A percentile compares a stretch with the other conserved stretches of the same genome.
These are phyloP conservation scores for Hippocampus abdominalis DNA, from an alignment of 2,113 vertebrate species.

Conservation along the genomic window DNA sequence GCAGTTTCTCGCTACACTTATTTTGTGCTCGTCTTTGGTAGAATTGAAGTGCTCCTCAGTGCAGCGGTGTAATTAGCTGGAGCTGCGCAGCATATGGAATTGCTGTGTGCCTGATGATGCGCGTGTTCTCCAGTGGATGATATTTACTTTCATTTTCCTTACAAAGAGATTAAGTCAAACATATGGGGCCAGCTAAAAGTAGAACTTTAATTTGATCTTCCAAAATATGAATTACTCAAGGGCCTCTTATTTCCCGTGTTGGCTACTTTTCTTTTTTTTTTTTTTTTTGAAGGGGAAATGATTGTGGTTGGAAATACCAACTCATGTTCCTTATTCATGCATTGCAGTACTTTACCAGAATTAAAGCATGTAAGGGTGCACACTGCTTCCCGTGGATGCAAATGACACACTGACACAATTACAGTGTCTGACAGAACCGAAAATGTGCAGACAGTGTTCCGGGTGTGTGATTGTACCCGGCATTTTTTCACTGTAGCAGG, in stretches of 20 bases:
- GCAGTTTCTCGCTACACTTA: slow-evolving; percentile 10
- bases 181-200: slow-evolving; percentile 42
- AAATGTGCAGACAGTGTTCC: slow-evolving; percentile 15
- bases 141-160: slow-evolving; percentile 41
- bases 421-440: slow-evolving; percentile 9
- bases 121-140: slow-evolving; percentile 27
- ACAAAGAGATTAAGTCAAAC: slow-evolving; percentile 39
- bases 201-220: slow-evolving; percentile 39
- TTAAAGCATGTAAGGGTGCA: background rate
- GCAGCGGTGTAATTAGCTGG: slow-evolving; percentile 32
- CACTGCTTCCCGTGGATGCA: background rate
- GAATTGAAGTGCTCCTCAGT: slow-evolving; percentile 21
- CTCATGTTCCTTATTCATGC: no score
- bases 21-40: slow-evolving; percentile 6
- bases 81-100: slow-evolving; percentile 28
- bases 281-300: background rate
- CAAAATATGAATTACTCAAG: slow-evolving; percentile 28
- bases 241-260: background rate
- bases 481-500: background rate
- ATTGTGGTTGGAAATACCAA: slow-evolving; percentile 2
- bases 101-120: slow-evolving; percentile 13
- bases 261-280: background rate
- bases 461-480: background rate
- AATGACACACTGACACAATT: slow-evolving; percentile 34
- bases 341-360: no score